Base-by-base conservation (phyloP, 2,113 vertebrate genomes). In the Amblyopsis rosae region DNA sequence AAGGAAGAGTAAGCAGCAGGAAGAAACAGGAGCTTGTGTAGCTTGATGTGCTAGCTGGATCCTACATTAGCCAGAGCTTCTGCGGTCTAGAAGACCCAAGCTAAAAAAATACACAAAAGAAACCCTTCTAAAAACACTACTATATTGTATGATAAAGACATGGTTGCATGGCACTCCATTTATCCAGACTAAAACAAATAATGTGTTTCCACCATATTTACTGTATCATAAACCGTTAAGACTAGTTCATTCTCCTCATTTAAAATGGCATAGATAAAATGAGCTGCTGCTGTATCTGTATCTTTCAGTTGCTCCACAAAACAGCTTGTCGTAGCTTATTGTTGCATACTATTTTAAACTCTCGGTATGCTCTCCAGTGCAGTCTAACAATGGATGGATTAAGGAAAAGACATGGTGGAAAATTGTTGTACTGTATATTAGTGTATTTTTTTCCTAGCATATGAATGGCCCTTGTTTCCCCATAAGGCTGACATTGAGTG, bases 11-110 rank as follows among this genome's bases (percentile, higher is more conserved):
- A 74, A 81, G 77, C 35, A 41, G 35, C 7, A 41, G 35, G 35
- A 41, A 41, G 35, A 41, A 75, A 77, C 77, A 84, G 75, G 69
- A 82, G 82, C 86, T 75, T 82, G 76, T 82, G 80, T 32, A 47
- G 81, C 69, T 77, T 77, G 84, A 85, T 87, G 65, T 75, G 77
- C 69, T 46, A 80, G 69, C 82, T 26, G 26, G 26, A 26, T 26
- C 26, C 26, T 26, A 26, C 26, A 26, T 26, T 26, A 26, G 26
- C 26, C 26, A 26, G 26, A 26, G 26, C 26, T 26, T 26, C 26
- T 26, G 26, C 2, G 26, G 26, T 26, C 26, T 26, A 26, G 46
- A 60, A 6, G 62, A 55, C 58, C 64, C 35, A 71, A 62, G 64
- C 33, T 68, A 51, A 69, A 62, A 82, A 76, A 47, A 41, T 67